phyloP scores from a whole-genome alignment of 2,888 invertebrate species.

The Ganaspis brasiliensis region DNA sequence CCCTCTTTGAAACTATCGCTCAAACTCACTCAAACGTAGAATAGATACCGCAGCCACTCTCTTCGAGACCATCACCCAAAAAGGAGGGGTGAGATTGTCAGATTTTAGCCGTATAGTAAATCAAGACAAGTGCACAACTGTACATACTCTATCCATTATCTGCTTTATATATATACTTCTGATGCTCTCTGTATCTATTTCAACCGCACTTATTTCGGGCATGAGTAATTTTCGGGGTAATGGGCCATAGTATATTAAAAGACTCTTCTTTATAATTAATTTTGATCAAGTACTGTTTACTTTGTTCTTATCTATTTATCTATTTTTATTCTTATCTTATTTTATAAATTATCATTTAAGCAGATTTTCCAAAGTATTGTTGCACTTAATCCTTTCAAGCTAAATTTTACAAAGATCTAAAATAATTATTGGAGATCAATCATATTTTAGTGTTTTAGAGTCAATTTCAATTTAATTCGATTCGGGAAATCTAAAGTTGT shows the following conservation, averaged over 20 bases:
- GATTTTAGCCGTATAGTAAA: constrained; percentile 74
- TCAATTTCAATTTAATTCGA: too few relatives aligned
- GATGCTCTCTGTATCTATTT: constrained; percentile 23
- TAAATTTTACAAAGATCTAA: too few relatives aligned
- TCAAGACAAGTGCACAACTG: constrained; percentile 72
- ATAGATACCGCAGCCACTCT: constrained; percentile 69
- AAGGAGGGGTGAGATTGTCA: constrained; percentile 66
- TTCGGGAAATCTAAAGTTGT: too few relatives aligned
- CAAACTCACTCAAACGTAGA: constrained; percentile 70
- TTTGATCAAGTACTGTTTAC: too few relatives aligned
- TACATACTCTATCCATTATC: constrained; percentile 61
- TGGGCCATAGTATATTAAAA: constrained; percentile 70
- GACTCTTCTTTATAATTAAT: too few relatives aligned
- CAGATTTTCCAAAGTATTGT: too few relatives aligned
- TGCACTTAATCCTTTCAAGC: too few relatives aligned
- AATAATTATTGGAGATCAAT: too few relatives aligned
- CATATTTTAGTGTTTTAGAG: too few relatives aligned
- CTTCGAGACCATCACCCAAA: constrained; percentile 65
- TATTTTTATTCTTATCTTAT: too few relatives aligned
- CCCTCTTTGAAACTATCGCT: constrained; percentile 69
- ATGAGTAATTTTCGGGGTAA: constrained; percentile 67
- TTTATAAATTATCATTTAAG: too few relatives aligned
- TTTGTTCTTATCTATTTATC: too few relatives aligned
- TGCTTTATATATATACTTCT: constrained; percentile 49
- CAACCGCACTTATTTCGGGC: constrained; percentile 18